These are phyloP conservation scores for Isurus oxyrinchus DNA, from an alignment of 2,113 vertebrate species.

Conservation along the genomic window DNA sequence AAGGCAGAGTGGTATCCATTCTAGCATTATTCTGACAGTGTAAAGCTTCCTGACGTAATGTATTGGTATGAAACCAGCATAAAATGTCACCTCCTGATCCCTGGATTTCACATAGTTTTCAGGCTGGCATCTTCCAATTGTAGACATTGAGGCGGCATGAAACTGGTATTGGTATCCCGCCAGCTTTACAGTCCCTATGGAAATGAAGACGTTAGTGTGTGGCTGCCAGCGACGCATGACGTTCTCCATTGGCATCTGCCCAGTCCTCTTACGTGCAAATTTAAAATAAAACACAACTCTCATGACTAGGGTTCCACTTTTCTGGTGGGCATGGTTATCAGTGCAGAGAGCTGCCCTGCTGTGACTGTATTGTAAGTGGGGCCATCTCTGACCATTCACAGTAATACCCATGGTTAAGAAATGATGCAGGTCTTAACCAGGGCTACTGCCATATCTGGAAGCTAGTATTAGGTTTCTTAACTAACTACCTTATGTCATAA, in stretches of 20 bases:
- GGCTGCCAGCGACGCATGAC: constrained; percentile 9
- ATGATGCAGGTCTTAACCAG: background rate
- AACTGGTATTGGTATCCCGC: constrained; percentile 3
- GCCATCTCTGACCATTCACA: background rate
- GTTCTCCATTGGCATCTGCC: constrained; percentile 13
- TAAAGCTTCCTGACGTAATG: background rate
- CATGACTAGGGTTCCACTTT: background rate
- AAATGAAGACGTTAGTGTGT: constrained; percentile 30
- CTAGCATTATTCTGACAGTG: background rate
- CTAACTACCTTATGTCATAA: background rate
- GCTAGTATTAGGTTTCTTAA: background rate
- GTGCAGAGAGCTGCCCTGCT: background rate
- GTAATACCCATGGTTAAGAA: background rate
- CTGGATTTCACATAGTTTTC: constrained; percentile 3
- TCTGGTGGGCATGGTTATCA: background rate
- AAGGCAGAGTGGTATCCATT: background rate
- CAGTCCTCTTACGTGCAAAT: constrained; percentile 27
- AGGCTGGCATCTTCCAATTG: constrained; percentile 16
- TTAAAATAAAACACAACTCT: constrained; percentile 10
- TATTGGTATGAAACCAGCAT: constrained; percentile 19
- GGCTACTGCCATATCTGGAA: background rate
- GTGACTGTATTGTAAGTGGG: background rate
- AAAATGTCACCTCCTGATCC: constrained; percentile 25
- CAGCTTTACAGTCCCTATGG: constrained; percentile 25
- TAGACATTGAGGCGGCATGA: constrained; percentile 33